A percentile compares a stretch with the other conserved stretches of the same genome.
Conservation (phyloP, 2,797 vertebrate genomes). For the Tragopan temminckii region DNA sequence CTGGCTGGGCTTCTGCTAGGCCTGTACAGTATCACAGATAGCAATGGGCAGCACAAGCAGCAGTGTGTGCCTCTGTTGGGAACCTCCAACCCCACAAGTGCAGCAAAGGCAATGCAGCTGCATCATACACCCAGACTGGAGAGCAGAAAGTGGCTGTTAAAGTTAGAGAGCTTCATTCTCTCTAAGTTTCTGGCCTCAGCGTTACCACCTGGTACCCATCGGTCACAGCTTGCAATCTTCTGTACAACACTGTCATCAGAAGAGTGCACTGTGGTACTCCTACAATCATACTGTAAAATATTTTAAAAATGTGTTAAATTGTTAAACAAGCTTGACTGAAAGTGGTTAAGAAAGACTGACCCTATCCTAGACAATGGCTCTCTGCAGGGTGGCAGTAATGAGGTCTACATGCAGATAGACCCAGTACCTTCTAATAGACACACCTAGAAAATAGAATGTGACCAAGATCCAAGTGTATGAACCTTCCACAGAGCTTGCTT, state of each 20-base stretch:
- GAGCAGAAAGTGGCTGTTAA: neutral
- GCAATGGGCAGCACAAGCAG: neutral
- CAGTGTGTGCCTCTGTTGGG: neutral
- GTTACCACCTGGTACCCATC: neutral
- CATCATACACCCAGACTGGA: neutral
- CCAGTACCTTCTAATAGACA: neutral
- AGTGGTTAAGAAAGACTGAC: neutral
- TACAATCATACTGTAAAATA: fast-evolving
- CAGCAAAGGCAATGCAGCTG: neutral
- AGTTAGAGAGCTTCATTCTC: neutral
- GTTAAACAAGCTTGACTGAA: neutral
- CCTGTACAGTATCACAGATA: fast-evolving
- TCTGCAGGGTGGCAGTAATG: neutral
- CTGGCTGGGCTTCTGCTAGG: neutral
- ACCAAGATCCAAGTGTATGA: neutral
- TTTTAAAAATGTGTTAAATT: neutral
- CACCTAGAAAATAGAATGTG: neutral
- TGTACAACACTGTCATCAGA: fast-evolving
- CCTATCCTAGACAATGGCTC: neutral
- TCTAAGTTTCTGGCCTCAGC: neutral
- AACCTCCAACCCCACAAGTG: neutral
- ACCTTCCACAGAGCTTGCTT: neutral
- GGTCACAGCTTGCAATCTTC: too few species aligned
- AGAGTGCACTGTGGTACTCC: neutral
- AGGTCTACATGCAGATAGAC: neutral